Percentiles rank a stretch among this genome's conserved stretches.
phyloP scores from a whole-genome alignment of 2,797 vertebrate genomes.

The Tapirus indicus region DNA sequence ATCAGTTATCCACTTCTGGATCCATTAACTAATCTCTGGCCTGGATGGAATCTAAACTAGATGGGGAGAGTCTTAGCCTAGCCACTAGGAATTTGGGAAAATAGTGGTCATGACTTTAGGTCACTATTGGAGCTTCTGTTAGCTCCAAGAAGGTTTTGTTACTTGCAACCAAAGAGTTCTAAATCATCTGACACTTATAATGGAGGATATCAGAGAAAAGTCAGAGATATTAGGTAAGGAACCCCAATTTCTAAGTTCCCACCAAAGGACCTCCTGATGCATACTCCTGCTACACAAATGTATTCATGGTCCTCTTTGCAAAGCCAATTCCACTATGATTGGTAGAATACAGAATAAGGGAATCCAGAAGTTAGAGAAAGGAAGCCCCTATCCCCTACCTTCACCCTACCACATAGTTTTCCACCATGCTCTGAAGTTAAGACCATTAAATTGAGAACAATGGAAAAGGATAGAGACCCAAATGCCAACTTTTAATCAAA shows the following conservation, averaged over 20 bases:
- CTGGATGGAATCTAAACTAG: not conserved
- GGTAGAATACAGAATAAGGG: not conserved
- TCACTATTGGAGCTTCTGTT: not conserved
- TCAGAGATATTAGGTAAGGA: not conserved
- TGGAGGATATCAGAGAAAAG: not conserved
- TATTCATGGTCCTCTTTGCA: not conserved
- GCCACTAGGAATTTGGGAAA: not conserved
- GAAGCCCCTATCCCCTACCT: not conserved
- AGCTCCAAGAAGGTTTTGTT: conserved; percentile 3
- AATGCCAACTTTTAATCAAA: conserved; percentile 14
- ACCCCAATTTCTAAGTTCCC: not conserved
- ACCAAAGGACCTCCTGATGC: not conserved
- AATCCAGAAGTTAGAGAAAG: not conserved
- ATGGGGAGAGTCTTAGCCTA: not conserved
- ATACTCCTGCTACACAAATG: not conserved
- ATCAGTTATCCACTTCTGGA: not conserved
- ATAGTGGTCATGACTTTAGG: not conserved
- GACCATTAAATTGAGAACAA: not conserved
- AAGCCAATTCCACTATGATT: not conserved
- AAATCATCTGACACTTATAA: not conserved
- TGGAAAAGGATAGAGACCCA: not conserved
- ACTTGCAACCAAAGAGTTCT: not conserved
- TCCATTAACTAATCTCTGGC: not conserved
- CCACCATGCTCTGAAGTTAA: not conserved
- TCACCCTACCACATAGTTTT: not conserved